A percentile compares a stretch with the other conserved stretches of the same genome.
Conservation (phyloP, 2,113 vertebrate species). For the Gymnogyps californianus region DNA sequence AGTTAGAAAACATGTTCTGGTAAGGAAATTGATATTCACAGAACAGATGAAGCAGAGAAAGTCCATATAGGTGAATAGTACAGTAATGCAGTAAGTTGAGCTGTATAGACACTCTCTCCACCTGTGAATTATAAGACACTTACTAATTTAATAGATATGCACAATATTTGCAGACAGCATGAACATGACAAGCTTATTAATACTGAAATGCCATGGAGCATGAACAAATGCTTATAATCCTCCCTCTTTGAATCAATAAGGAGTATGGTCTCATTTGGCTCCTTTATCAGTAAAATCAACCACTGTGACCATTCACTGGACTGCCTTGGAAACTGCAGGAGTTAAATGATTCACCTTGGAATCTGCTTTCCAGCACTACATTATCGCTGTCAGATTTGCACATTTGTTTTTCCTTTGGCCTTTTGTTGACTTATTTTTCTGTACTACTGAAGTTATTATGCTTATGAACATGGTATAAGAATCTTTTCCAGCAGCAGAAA, state of each 20-base stretch:
- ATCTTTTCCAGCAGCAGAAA: background rate
- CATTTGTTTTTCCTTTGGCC: background rate
- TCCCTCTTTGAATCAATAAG: background rate
- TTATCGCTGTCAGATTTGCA: background rate
- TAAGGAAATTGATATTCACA: background rate
- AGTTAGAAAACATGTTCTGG: background rate
- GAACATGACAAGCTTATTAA: conserved; percentile 5
- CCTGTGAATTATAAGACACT: background rate
- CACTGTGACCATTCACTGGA: background rate
- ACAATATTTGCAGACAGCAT: background rate
- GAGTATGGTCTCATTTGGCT: background rate
- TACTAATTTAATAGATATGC: background rate
- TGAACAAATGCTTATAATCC: background rate
- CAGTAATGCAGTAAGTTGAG: background rate
- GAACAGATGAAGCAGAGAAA: background rate
- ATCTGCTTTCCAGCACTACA: background rate
- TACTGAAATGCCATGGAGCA: background rate
- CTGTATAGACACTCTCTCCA: background rate
- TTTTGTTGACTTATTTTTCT: background rate
- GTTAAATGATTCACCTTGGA: background rate
- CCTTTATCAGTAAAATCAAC: background rate
- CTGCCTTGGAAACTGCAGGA: background rate
- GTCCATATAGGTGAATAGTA: background rate
- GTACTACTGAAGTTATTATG: background rate
- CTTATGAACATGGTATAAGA: background rate